Percentiles rank a stretch among this genome's conserved stretches.
Evolutionary conservation across 2,797 vertebrate genomes (phyloP).

Genomic region (Glossophaga mutica): DNA sequence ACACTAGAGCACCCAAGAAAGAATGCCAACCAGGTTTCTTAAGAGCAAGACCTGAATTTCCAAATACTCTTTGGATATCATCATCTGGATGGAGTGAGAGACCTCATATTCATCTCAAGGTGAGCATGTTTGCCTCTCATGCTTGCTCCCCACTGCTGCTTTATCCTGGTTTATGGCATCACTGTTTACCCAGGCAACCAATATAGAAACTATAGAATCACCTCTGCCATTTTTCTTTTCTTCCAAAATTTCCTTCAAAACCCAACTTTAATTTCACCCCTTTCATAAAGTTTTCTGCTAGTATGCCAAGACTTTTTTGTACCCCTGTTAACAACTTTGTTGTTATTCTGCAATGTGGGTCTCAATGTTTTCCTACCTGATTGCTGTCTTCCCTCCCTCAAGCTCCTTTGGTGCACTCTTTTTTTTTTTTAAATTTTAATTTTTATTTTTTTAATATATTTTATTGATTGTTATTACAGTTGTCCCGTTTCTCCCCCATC

Average conservation of each 20-base stretch:
- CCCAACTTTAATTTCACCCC: neutral
- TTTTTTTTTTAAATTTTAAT: no score
- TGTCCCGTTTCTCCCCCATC: no score
- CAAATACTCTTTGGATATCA: neutral
- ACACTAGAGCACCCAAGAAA: neutral
- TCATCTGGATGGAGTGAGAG: neutral
- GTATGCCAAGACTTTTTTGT: neutral
- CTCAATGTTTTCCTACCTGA: neutral
- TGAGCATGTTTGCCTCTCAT: neutral
- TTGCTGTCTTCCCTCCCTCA: neutral
- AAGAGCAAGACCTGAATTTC: neutral
- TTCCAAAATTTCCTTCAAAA: neutral
- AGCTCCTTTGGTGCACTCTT: neutral
- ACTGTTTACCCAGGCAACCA: neutral
- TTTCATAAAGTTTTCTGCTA: neutral
- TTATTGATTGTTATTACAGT: no score
- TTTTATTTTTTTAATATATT: no score
- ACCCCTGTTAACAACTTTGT: neutral
- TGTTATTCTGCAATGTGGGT: neutral
- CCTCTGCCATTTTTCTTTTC: neutral
- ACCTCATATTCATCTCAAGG: neutral
- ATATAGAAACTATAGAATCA: neutral
- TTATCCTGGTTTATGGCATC: neutral
- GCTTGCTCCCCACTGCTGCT: neutral
- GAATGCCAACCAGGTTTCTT: neutral